Base-by-base conservation (phyloP, 2,888 invertebrate genomes). In the Eilema caniola region DNA sequence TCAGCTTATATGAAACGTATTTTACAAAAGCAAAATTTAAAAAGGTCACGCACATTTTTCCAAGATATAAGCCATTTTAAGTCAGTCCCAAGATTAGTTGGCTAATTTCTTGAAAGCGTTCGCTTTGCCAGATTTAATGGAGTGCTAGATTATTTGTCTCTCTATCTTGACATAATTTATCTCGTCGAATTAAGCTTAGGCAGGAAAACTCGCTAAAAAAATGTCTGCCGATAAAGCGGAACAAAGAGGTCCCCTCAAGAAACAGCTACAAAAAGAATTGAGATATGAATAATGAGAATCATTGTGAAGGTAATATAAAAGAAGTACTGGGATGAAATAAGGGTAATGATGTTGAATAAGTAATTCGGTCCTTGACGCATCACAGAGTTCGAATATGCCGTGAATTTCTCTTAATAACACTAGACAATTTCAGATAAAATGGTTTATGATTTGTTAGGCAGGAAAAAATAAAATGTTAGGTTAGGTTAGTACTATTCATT, bases 41-140 rank as follows among this genome's bases (percentile, higher is more conserved):
- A 83, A 86, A 86, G 83, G 84, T 87, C 85, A 87, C 83, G 81
- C 79, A 83, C 76, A 75, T 80, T 78, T 76, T 72, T 68, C 72
- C 72, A 77, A 78, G 71, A 79, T 73, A 83, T 89, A 90, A 90
- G 88, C 88, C 84, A 80, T 85, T 86, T 86, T 85, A 89, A 86
- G 86, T 84, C 83, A 81, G 83, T 83, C 81, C 81, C 83, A 79
- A 89, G 92, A 92, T 92, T 92, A 92, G 89, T 88, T 83, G 74
- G 87, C 91, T 91, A 92, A 92, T 93, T 92, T 92, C 90, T 90
- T 92, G 90, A 93, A 93, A 92, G 92, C 92, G 86, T 90, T 90
- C 88, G 85, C 88, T 89, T 53, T 90, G 89, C 83, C 84, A 88
- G 90, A 90, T 92, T 93, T 93, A 93, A 92, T 92, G 91, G 91